Evolutionary conservation across 2,888 invertebrate species (phyloP).

Genomic region (Campopleginae sp.): DNA sequence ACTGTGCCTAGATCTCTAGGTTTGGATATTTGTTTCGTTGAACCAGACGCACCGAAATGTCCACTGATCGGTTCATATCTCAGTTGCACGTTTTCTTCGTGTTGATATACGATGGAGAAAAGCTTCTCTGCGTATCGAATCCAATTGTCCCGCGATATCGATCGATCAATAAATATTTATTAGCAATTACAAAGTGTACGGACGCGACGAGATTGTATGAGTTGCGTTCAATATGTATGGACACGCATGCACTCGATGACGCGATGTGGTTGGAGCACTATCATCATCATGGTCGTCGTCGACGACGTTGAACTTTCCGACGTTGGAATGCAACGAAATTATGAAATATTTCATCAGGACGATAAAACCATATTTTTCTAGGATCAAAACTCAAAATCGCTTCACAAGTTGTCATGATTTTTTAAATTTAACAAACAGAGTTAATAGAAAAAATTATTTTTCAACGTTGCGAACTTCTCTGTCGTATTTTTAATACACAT

Average conservation of each 20-base stretch:
- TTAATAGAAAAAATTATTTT: too few relatives aligned
- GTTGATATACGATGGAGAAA: slow-evolving; percentile 31
- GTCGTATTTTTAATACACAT: slow-evolving; percentile 39
- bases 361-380: too few relatives aligned
- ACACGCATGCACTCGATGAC: slow-evolving; percentile 23
- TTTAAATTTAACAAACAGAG: too few relatives aligned
- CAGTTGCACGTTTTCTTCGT: slow-evolving; percentile 20
- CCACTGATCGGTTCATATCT: slow-evolving; percentile 36
- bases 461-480: too few relatives aligned
- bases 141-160: slow-evolving; percentile 75
- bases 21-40: background rate
- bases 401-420: too few relatives aligned
- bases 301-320: too few relatives aligned
- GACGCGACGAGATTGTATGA: slow-evolving; percentile 10
- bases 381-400: too few relatives aligned
- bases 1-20: background rate
- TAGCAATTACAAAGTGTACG: slow-evolving; percentile 70
- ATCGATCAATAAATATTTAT: slow-evolving; percentile 80
- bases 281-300: slow-evolving; percentile 44
- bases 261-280: slow-evolving; percentile 23
- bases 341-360: too few relatives aligned
- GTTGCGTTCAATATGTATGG: background rate
- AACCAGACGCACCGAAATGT: too few relatives aligned
- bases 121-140: slow-evolving; percentile 65
- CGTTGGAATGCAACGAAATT: too few relatives aligned